phyloP scores from a whole-genome alignment of 2,797 vertebrate genomes.

The Peromyscus melanophrys region DNA sequence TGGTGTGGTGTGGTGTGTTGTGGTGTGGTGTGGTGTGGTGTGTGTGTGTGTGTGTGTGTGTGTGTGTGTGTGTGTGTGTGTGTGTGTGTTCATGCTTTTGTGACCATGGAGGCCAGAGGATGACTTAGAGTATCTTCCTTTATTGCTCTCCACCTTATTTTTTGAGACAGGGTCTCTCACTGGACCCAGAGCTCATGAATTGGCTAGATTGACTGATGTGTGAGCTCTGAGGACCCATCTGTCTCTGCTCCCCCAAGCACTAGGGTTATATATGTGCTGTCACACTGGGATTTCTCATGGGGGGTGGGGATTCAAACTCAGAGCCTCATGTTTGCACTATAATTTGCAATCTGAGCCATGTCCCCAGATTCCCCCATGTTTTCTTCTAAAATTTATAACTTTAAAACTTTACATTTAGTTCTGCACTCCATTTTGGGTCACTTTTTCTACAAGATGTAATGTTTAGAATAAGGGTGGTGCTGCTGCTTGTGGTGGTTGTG shows the following conservation, averaged over 20 bases:
- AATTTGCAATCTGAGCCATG: not conserved
- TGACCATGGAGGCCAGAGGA: not conserved
- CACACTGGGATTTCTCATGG: not conserved
- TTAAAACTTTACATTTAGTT: conserved; percentile 19
- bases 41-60: not conserved
- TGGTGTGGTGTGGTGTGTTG: not conserved
- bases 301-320: not conserved
- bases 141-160: not conserved
- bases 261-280: not conserved
- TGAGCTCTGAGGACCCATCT: not conserved
- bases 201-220: not conserved
- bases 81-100: not conserved
- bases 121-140: not conserved
- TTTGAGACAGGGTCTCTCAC: not conserved
- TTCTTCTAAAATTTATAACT: conserved; percentile 41
- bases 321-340: not conserved
- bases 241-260: not conserved
- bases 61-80: not conserved
- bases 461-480: not conserved
- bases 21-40: not conserved
- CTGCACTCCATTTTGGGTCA: not conserved
- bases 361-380: not conserved
- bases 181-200: not conserved
- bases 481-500: not conserved
- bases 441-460: not conserved